Evolutionary conservation across 2,113 vertebrate genomes (phyloP).

Genomic region (Heterochromis multidens): DNA sequence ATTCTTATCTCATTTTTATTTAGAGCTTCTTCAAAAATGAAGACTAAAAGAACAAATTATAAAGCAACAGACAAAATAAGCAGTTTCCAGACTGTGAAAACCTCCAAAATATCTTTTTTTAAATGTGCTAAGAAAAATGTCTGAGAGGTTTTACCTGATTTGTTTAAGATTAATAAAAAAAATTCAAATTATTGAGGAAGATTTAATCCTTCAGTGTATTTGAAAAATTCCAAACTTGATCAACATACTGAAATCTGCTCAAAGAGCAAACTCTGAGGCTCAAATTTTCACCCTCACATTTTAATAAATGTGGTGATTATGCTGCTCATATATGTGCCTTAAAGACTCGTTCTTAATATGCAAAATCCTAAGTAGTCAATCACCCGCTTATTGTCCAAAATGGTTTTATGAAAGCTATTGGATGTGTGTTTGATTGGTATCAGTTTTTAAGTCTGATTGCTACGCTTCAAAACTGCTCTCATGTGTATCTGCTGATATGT

Average conservation of each 20-base stretch:
- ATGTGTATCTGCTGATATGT: not conserved
- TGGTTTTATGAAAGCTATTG: slow-evolving; percentile 17
- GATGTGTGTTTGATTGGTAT: slow-evolving; percentile 40
- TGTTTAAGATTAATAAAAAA: not conserved
- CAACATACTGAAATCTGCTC: not conserved
- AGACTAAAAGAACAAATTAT: not conserved
- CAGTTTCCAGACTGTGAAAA: not conserved
- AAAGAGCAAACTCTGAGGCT: not conserved
- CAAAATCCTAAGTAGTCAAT: slow-evolving; percentile 2
- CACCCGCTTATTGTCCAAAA: slow-evolving; percentile 28
- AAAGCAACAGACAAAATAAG: not conserved
- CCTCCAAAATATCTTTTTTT: not conserved
- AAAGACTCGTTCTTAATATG: slow-evolving; percentile 2
- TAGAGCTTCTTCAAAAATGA: not conserved
- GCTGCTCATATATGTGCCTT: not conserved
- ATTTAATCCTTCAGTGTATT: not conserved
- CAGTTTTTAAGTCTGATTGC: slow-evolving; percentile 33
- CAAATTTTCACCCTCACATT: not conserved
- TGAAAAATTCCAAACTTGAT: not conserved
- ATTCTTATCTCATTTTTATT: not conserved
- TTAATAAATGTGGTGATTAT: not conserved
- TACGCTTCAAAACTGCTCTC: slow-evolving; percentile 36
- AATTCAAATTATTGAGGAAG: not conserved
- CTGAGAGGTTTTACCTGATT: not conserved
- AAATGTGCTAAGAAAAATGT: not conserved